Evolutionary conservation across 2,797 vertebrate species (phyloP).

Genomic region (Hephaestus fuliginosus): DNA sequence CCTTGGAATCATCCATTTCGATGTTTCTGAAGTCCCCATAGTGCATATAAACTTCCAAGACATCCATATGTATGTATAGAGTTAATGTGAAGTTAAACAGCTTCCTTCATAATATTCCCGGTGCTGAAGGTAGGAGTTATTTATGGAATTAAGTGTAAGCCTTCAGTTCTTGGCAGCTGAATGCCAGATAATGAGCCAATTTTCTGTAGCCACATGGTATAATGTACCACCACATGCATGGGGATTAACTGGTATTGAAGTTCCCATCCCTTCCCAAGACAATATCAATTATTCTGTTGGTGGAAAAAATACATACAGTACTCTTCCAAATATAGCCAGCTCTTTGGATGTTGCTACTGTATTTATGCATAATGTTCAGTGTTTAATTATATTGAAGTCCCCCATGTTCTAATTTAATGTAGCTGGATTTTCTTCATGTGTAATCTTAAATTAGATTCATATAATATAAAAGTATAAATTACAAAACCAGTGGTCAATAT

Average conservation of each 20-base stretch:
- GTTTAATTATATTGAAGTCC: constrained; percentile 26
- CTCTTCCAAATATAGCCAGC: constrained; percentile 34
- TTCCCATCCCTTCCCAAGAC: constrained; percentile 40
- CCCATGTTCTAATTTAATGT: background rate
- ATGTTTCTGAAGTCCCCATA: background rate
- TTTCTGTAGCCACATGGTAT: constrained; percentile 32
- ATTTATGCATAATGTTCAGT: constrained; percentile 24
- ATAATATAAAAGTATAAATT: background rate
- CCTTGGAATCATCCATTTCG: constrained; percentile 11
- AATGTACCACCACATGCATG: constrained; percentile 31
- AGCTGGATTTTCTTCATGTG: too few relatives aligned
- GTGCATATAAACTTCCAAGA: constrained; percentile 23
- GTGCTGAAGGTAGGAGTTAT: constrained; percentile 46
- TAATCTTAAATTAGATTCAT: background rate
- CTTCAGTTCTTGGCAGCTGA: constrained; percentile 37
- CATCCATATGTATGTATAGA: constrained; percentile 39
- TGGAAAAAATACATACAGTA: constrained; percentile 14
- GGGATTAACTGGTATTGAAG: constrained; percentile 46
- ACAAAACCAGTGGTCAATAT: background rate
- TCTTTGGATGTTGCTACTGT: constrained; percentile 9
- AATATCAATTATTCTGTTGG: constrained; percentile 53
- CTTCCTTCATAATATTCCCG: constrained; percentile 37
- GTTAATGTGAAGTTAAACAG: constrained; percentile 54
- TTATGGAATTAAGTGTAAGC: constrained; percentile 50
- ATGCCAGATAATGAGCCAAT: constrained; percentile 43